These are phyloP conservation scores for Ophiothrix spiculata DNA, from an alignment of 35 echinoderm and acorn worm genomes.

Conservation along the genomic window DNA sequence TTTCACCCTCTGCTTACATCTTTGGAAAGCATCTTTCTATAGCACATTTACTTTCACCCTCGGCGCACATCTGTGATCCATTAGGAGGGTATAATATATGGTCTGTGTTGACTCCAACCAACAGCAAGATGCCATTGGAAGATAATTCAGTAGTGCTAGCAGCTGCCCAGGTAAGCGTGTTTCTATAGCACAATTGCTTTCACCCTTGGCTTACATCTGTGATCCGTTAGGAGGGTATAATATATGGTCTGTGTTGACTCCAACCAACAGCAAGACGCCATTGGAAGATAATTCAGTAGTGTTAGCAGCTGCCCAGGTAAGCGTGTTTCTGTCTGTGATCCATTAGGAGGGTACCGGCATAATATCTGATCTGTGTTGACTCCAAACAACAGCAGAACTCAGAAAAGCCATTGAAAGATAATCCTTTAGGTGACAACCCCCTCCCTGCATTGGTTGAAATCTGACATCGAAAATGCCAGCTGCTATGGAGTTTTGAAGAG, in stretches of 20 bases:
- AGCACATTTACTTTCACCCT: too few species aligned
- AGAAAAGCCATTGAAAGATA: neutral
- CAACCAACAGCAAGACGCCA: conserved; percentile 45
- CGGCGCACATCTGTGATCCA: too few species aligned
- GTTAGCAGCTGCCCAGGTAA: conserved; percentile 77
- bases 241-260: conserved; percentile 47
- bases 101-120: conserved; percentile 50
- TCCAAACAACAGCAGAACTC: conserved; percentile 64
- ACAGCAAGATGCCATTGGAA: conserved; percentile 16
- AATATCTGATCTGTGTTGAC: conserved; percentile 63
- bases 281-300: conserved; percentile 51
- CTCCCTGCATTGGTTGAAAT: too few species aligned
- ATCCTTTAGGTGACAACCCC: too few species aligned
- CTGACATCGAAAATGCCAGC: too few species aligned
- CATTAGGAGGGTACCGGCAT: conserved; percentile 60
- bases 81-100: conserved; percentile 69
- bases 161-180: conserved; percentile 82
- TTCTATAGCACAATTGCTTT: too few species aligned
- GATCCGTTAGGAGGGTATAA: conserved; percentile 83
- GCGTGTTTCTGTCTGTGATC: conserved; percentile 97
- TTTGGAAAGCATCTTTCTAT: too few species aligned
- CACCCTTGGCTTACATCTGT: too few species aligned
- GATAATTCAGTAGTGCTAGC: conserved; percentile 69
- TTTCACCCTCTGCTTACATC: too few species aligned
- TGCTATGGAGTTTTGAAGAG: too few species aligned